phyloP scores from a whole-genome alignment of 2,797 vertebrate genomes.

The Amblyopsis hoosieri region DNA sequence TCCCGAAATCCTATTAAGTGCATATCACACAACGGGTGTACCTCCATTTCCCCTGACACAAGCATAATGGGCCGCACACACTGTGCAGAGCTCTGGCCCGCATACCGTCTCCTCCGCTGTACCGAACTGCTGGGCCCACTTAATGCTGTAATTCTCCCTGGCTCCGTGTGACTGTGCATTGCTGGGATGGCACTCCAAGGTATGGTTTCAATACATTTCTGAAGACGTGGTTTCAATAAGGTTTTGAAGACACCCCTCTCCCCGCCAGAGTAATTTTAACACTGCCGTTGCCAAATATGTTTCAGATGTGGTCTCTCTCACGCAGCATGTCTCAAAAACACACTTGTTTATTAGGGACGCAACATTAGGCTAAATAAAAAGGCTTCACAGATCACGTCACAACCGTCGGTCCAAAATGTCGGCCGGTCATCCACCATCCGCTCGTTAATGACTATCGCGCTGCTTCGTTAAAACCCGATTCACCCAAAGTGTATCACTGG shows the following conservation, averaged over 20 bases:
- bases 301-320: constrained; percentile 34
- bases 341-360: constrained; percentile 1
- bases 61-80: constrained; percentile 22
- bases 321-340: background rate
- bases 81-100: background rate
- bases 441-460: constrained; percentile 20
- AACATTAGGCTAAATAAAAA: constrained; percentile 5
- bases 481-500: constrained; percentile 24
- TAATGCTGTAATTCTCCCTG: constrained; percentile 2
- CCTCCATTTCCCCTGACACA: constrained; percentile 15
- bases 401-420: constrained; percentile 5
- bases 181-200: constrained; percentile 19
- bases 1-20: constrained; percentile 22
- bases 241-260: constrained; percentile 11
- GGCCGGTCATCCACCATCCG: constrained; percentile 17
- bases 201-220: constrained; percentile 17
- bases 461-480: constrained; percentile 48
- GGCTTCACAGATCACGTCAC: no score
- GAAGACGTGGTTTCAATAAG: constrained; percentile 19
- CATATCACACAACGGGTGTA: constrained; percentile 26
- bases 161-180: constrained; percentile 16
- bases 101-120: constrained; percentile 2
- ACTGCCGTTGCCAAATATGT: constrained; percentile 29
- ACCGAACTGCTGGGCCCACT: constrained; percentile 20
- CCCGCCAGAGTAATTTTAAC: constrained; percentile 12